phyloP scores from a whole-genome alignment of 2,113 vertebrate genomes.

The Crocuta crocuta region DNA sequence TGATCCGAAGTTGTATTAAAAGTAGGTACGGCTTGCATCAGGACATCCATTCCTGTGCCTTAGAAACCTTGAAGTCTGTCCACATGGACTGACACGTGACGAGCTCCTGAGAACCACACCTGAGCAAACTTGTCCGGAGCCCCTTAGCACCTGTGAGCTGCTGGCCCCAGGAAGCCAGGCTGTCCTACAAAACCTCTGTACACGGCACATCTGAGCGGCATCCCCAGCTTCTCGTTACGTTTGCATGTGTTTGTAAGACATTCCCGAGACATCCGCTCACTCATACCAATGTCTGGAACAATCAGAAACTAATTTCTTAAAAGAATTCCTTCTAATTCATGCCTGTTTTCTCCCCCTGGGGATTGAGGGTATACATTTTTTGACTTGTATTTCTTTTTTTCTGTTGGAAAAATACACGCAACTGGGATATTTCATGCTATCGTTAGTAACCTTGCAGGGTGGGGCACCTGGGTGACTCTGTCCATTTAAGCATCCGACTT shows the following conservation, averaged over 20 bases:
- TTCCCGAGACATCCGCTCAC: neutral
- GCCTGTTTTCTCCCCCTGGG: accelerated
- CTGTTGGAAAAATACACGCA: neutral
- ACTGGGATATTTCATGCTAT: neutral
- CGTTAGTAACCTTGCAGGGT: neutral
- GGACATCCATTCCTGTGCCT: neutral
- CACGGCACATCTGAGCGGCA: neutral
- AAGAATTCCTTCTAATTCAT: neutral
- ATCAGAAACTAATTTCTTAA: neutral
- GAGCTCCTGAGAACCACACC: neutral
- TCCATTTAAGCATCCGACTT: no score
- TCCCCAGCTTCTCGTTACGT: neutral
- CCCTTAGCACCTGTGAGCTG: neutral
- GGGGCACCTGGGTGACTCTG: no score
- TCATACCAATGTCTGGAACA: neutral
- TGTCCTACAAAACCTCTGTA: neutral
- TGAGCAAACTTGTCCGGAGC: neutral
- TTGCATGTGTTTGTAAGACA: neutral
- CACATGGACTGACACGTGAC: neutral
- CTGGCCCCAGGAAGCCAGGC: neutral
- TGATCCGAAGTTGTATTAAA: neutral
- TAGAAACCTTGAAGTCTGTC: neutral
- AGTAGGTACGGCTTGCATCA: neutral
- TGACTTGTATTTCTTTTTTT: neutral
- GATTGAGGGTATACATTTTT: neutral